A percentile compares a stretch with the other conserved stretches of the same genome.
Conservation (phyloP, 2,113 vertebrate species). For the Carlito syrichta region DNA sequence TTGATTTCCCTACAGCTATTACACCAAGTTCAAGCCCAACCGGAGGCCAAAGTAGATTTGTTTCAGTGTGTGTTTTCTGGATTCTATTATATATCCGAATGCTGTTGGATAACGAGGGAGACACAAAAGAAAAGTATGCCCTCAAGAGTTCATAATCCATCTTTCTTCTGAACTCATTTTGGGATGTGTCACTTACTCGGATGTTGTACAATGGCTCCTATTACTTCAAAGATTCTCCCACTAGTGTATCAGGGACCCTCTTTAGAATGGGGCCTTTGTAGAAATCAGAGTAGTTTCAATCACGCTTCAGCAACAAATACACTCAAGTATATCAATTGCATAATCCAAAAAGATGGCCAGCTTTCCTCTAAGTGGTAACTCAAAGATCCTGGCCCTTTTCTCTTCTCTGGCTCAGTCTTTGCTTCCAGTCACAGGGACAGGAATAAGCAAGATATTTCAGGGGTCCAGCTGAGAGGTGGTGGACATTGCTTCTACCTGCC, state of each 20-base stretch:
- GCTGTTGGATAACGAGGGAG: background rate
- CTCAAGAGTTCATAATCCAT: background rate
- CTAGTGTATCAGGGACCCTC: background rate
- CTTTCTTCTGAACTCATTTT: background rate
- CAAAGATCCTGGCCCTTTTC: background rate
- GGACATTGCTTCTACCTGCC: accelerated
- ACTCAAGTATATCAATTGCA: background rate
- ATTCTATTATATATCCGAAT: background rate
- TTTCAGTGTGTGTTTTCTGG: background rate
- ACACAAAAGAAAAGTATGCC: background rate
- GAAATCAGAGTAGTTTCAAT: background rate
- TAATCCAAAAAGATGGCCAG: background rate
- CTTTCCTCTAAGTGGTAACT: background rate
- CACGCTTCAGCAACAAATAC: background rate
- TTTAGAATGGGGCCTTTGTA: background rate
- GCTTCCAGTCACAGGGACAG: background rate
- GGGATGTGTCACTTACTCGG: background rate
- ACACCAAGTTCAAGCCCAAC: background rate
- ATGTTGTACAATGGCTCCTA: accelerated
- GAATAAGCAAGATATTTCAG: background rate
- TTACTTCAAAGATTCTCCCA: background rate
- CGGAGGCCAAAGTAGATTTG: background rate
- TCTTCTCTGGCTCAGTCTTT: background rate
- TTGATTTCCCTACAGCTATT: too few species aligned
- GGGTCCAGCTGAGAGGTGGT: too few species aligned